phyloP scores from a whole-genome alignment of 1,140 invertebrate species.

The Drosophila novamexicana region DNA sequence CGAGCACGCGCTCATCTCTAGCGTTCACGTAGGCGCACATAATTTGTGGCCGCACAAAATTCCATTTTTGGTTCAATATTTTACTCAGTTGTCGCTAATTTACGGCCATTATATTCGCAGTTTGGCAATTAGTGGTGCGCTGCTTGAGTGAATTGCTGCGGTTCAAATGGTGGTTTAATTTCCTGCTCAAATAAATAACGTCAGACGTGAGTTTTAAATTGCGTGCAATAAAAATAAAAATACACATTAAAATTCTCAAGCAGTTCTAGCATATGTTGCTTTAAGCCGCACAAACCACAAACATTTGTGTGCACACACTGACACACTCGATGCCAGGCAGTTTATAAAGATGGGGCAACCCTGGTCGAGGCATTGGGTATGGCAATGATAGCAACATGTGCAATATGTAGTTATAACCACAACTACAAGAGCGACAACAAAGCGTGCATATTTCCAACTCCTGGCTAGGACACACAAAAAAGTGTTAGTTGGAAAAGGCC shows the following conservation, averaged over 20 bases:
- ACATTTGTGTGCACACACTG: conserved; percentile 19
- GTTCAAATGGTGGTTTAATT: neutral
- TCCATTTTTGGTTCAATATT: conserved; percentile 25
- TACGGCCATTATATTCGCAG: neutral
- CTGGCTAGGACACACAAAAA: conserved; percentile 12
- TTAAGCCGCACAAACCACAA: conserved; percentile 10
- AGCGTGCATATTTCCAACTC: neutral
- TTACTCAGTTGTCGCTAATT: conserved; percentile 42
- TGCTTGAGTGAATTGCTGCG: neutral
- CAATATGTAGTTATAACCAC: conserved; percentile 41
- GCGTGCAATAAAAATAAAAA: neutral
- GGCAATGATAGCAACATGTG: conserved; percentile 43
- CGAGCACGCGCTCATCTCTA: neutral
- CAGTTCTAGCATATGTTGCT: neutral
- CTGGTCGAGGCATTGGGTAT: neutral
- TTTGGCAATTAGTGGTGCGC: conserved; percentile 5
- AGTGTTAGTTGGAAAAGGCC: conserved; percentile 31
- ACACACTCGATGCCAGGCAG: conserved; percentile 7
- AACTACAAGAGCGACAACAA: conserved; percentile 16
- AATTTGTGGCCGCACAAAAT: conserved; percentile 15
- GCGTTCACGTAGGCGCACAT: neutral
- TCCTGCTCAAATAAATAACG: no score
- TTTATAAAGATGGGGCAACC: conserved; percentile 13
- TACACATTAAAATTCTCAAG: conserved; percentile 6
- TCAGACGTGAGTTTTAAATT: neutral